phyloP scores from a whole-genome alignment of 2,888 invertebrate species.

The Pseudococcus viburni region DNA sequence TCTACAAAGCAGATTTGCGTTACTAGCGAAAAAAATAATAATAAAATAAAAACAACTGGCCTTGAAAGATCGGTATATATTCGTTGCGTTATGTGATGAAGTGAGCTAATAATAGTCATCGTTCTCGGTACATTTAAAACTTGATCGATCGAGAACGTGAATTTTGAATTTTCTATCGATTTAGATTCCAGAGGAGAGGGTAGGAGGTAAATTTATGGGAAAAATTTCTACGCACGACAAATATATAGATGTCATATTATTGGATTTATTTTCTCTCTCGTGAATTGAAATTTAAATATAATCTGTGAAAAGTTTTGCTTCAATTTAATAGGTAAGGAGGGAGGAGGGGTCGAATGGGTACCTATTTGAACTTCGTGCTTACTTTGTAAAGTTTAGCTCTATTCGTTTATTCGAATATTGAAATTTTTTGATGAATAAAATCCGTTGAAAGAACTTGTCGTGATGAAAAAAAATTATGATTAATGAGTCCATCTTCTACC shows the following conservation, averaged over 20 bases:
- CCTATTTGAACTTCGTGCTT: too few relatives aligned
- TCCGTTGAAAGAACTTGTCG: too few relatives aligned
- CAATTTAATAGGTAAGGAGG: too few relatives aligned
- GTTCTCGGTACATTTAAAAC: background rate
- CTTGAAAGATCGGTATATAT: slow-evolving; percentile 2
- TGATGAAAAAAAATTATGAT: too few relatives aligned
- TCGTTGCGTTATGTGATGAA: background rate
- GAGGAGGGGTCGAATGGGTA: too few relatives aligned
- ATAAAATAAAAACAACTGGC: background rate
- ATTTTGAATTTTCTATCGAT: background rate
- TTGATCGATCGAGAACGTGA: background rate
- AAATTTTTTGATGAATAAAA: too few relatives aligned
- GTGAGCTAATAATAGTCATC: slow-evolving; percentile 14
- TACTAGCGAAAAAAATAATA: slow-evolving; percentile 10
- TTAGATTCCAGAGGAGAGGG: background rate
- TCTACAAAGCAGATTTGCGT: background rate
- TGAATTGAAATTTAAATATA: too few relatives aligned
- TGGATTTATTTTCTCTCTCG: too few relatives aligned
- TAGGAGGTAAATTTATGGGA: background rate
- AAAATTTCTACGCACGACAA: background rate
- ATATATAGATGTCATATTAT: background rate
- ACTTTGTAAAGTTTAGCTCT: too few relatives aligned
- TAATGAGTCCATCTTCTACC: too few relatives aligned
- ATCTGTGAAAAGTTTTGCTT: too few relatives aligned
- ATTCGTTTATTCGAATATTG: too few relatives aligned